Conservation (phyloP, 1,140 invertebrate genomes). For the Amyelois transitella region DNA sequence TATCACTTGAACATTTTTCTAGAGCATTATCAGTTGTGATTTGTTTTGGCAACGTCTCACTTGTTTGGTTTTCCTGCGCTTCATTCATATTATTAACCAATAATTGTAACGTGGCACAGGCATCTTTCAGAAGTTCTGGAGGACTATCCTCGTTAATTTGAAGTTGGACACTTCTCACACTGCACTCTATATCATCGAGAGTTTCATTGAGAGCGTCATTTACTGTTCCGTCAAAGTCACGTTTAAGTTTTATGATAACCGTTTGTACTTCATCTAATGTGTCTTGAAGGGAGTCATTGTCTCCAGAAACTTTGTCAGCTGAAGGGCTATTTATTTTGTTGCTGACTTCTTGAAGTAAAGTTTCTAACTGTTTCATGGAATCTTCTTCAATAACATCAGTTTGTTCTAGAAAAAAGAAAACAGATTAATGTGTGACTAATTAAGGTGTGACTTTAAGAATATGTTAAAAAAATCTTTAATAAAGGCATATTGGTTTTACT, state of each 20-base stretch:
- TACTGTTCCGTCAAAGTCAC: conserved; percentile 39
- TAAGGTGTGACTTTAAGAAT: background rate
- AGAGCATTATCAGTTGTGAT: conserved; percentile 26
- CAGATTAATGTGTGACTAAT: conserved; percentile 3
- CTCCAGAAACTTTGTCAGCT: conserved; percentile 21
- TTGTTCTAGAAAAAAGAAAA: conserved; percentile 10
- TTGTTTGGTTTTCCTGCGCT: conserved; percentile 21
- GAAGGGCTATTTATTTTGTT: conserved; percentile 29
- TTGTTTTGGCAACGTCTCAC: conserved; percentile 14
- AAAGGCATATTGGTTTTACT: too few species aligned
- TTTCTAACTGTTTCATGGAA: conserved; percentile 36
- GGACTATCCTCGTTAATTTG: conserved; percentile 59
- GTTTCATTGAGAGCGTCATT: conserved; percentile 60
- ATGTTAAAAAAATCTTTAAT: too few species aligned
- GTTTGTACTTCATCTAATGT: conserved; percentile 61
- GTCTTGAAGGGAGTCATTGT: conserved; percentile 40
- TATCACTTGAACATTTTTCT: conserved; percentile 42
- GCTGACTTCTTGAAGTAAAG: conserved; percentile 40
- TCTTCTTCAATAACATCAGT: conserved; percentile 17
- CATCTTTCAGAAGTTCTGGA: conserved; percentile 51
- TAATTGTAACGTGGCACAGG: conserved; percentile 46
- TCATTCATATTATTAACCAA: conserved; percentile 44
- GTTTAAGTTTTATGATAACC: conserved; percentile 56
- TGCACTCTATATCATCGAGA: conserved; percentile 69
- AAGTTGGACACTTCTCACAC: conserved; percentile 64